These are phyloP conservation scores for Lasioglossum calceatum DNA, from an alignment of 2,888 invertebrate species.

Conservation along the genomic window DNA sequence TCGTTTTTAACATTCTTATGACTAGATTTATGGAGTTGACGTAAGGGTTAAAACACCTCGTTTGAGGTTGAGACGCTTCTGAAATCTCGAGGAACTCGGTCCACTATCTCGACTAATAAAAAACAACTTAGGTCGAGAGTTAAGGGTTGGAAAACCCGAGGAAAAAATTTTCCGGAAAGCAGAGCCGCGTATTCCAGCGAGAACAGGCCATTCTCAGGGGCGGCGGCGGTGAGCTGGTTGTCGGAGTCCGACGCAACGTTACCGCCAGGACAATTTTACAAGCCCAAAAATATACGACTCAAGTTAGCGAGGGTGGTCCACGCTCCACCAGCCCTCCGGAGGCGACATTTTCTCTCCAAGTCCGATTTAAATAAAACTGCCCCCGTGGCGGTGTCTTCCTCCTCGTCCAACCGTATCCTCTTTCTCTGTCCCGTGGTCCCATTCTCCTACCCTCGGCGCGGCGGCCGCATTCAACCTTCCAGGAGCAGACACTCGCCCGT, in stretches of 20 bases:
- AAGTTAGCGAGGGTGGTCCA: slow-evolving; percentile 25
- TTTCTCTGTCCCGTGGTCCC: slow-evolving; percentile 5
- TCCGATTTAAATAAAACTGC: slow-evolving; percentile 70
- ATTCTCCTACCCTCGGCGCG: slow-evolving; percentile 13
- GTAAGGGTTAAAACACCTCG: neutral
- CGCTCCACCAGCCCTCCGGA: slow-evolving; percentile 40
- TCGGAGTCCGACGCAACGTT: neutral
- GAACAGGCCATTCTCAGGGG: neutral
- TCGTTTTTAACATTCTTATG: too few relatives aligned
- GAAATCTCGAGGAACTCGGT: neutral
- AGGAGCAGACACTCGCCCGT: slow-evolving; percentile 25
- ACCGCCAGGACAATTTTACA: slow-evolving; percentile 32
- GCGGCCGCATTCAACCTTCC: slow-evolving; percentile 36
- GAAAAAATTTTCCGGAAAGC: neutral
- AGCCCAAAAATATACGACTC: slow-evolving; percentile 47
- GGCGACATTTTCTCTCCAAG: slow-evolving; percentile 56
- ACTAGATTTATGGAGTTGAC: neutral
- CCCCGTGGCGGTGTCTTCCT: slow-evolving; percentile 58
- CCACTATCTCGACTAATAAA: neutral
- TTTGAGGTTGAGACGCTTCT: neutral
- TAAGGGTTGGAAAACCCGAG: neutral
- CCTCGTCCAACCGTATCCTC: slow-evolving; percentile 21
- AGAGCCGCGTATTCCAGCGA: neutral
- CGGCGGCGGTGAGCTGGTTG: neutral
- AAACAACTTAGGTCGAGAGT: neutral